Percentiles rank a stretch among this genome's conserved stretches.
These are phyloP conservation scores for Neopelma chrysocephalum DNA, from an alignment of 2,797 vertebrate species.

Conservation along the genomic window DNA sequence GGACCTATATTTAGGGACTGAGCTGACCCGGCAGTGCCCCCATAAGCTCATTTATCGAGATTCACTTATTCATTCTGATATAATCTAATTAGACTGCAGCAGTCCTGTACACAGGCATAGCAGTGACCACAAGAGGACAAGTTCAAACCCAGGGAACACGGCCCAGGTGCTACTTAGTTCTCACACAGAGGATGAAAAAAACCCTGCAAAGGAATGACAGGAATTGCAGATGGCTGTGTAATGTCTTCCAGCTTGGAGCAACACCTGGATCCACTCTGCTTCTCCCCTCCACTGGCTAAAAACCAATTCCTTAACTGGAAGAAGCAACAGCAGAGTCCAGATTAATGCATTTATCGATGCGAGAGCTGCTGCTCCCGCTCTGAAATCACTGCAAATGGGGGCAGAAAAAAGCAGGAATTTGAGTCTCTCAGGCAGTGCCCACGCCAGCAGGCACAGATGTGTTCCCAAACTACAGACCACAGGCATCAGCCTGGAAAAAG, in stretches of 20 bases:
- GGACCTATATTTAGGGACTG: constrained; percentile 22
- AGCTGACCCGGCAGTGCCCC: constrained; percentile 11
- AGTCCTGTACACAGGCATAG: neutral
- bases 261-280: neutral
- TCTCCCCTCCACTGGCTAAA: neutral
- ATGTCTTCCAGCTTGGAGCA: neutral
- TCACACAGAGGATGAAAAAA: rapidly evolving
- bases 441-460: neutral
- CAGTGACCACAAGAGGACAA: neutral
- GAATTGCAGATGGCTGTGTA: neutral
- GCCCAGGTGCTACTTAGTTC: neutral
- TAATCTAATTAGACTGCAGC: constrained; percentile 59
- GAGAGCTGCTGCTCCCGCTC: neutral
- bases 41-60: constrained; percentile 57
- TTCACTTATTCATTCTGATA: constrained; percentile 55
- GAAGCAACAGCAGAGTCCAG: neutral
- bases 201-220: neutral
- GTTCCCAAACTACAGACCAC: neutral
- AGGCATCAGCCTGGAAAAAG: neutral
- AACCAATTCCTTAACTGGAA: neutral
- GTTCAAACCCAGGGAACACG: neutral
- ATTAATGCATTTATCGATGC: rapidly evolving
- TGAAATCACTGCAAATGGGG: neutral
- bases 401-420: neutral
- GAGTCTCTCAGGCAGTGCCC: neutral